Evolutionary conservation across 2,797 vertebrate species (phyloP), one percentile per base, ranked within the genome.

Genomic region (Cryptoprocta ferox): DNA sequence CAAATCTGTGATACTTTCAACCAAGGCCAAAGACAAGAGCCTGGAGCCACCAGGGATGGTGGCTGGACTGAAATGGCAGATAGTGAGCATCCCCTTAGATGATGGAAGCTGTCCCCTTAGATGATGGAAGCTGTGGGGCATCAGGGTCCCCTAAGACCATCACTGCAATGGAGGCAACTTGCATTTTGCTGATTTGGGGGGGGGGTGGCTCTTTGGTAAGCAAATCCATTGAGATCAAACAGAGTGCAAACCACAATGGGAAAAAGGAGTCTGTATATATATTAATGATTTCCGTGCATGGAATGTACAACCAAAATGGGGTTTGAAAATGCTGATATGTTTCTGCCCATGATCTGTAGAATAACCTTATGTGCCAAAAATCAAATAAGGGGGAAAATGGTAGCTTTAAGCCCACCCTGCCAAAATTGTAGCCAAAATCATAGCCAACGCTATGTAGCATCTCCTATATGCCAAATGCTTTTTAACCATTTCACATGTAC

Each of bases 41-140:
- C 21, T 63, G 75, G 45, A 80, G 86, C 9, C 21, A n/a, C 10
- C 37, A 56, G 45, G 70, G 35, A 30, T 19, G 24, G 91, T 19
- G 37, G 37, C 32, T 19, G 42, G 48, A 50, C 19, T 24, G 39
- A 13, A 1, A 63, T 24, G 30, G 32, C 68, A 68, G 91, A 53
- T 70, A 95, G 83, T 56, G 53, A 78, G 50, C 6, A 86, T 94
- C 89, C 45, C 95, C 75, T 88, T 1, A 56, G 95, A 61, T 56
- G 83, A 65, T 59, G n/a, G n/a, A n/a, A n/a, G n/a, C n/a, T n/a
- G n/a, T 94, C 89, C 45, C 95, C 75, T 88, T 1, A 56, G 95
- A 61, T 56, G 84, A 65, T 59, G 12, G n/a, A 95, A 97, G 48
- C 63, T 32, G 13, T 2, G 1, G 87, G 61, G 70, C 45, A 12